These are phyloP conservation scores for Bombus affinis DNA, from an alignment of 1,140 invertebrate species.

Conservation along the genomic window DNA sequence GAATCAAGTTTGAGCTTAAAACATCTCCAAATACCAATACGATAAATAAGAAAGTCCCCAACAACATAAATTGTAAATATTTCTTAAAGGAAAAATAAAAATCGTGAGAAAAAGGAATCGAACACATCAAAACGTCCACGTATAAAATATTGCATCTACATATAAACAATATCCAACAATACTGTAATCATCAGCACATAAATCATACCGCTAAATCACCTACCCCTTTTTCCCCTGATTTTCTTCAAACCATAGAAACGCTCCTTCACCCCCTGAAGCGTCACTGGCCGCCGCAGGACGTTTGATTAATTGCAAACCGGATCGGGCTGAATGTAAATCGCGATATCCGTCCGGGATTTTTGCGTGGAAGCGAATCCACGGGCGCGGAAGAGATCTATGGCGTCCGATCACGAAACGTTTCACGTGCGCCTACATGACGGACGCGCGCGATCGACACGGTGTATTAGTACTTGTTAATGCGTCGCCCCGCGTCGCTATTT, in stretches of 20 bases:
- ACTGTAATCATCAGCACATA: background rate
- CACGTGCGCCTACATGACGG: conserved; percentile 34
- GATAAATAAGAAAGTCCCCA: background rate
- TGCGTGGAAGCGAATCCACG: conserved; percentile 34
- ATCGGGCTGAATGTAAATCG: conserved; percentile 54
- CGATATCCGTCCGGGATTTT: conserved; percentile 39
- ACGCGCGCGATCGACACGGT: conserved; percentile 50
- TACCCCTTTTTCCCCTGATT: background rate
- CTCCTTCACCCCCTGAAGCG: background rate
- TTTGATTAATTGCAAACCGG: conserved; percentile 50
- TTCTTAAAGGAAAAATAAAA: background rate
- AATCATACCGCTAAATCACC: background rate
- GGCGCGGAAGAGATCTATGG: conserved; percentile 56
- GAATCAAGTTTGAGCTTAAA: background rate
- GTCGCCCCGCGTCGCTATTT: conserved; percentile 38
- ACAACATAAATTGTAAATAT: too few species aligned
- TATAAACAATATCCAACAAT: background rate
- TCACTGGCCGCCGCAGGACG: background rate
- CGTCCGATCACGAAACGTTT: conserved; percentile 36
- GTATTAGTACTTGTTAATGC: conserved; percentile 54
- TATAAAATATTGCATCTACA: background rate
- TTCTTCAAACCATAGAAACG: background rate
- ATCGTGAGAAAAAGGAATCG: accelerated
- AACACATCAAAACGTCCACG: background rate
- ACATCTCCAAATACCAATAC: background rate